Percentiles rank a stretch among this genome's conserved stretches.
phyloP scores from a whole-genome alignment of 2,113 vertebrate genomes.

The Petrocephalus microphthalmus region DNA sequence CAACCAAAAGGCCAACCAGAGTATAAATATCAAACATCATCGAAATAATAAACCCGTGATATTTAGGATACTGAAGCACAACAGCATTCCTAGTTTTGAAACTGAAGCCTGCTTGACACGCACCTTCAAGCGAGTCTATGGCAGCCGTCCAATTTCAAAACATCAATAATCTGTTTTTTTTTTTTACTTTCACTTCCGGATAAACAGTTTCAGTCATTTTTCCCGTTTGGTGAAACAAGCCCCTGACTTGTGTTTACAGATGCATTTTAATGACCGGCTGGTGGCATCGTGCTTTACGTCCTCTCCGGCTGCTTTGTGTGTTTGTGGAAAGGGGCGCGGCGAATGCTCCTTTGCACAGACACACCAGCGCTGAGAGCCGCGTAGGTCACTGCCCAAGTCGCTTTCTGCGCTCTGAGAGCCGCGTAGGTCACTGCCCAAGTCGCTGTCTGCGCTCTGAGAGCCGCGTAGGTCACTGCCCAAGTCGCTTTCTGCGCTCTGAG shows the following conservation, averaged over 20 bases:
- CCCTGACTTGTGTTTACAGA: background rate
- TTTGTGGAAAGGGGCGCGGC: background rate
- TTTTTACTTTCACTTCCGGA: background rate
- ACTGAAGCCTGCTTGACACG: slow-evolving; percentile 28
- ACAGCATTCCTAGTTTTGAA: slow-evolving; percentile 8
- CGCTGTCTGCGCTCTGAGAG: too few species aligned
- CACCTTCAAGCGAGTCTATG: background rate
- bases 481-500: background rate
- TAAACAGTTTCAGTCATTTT: background rate
- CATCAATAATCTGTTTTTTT: background rate
- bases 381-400: background rate
- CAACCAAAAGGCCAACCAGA: background rate
- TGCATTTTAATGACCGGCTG: background rate
- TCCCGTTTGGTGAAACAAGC: background rate
- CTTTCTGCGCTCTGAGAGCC: too few species aligned
- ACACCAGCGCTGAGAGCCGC: background rate
- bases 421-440: too few species aligned
- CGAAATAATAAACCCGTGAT: background rate
- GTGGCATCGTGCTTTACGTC: background rate
- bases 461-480: too few species aligned
- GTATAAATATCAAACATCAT: background rate
- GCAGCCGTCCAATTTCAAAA: background rate
- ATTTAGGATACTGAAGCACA: background rate
- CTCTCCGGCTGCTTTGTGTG: background rate
- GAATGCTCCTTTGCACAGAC: background rate